phyloP scores from a whole-genome alignment of 2,113 vertebrate species.

The Thalassarche chlororhynchos region DNA sequence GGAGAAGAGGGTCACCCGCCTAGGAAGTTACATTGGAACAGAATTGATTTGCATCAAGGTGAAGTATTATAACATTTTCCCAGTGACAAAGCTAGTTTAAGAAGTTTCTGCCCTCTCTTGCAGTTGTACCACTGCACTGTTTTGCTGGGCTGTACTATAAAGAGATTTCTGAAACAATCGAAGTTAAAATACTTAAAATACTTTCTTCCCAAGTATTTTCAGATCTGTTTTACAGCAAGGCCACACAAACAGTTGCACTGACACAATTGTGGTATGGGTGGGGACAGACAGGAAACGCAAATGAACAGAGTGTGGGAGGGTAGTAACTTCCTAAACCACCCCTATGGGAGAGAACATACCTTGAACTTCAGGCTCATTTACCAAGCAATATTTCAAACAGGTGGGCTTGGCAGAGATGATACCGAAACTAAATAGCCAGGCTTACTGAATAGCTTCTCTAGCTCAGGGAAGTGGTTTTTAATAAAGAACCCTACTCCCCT shows the following conservation, averaged over 20 bases:
- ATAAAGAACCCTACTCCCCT: neutral
- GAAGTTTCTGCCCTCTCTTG: neutral
- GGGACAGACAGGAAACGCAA: slow-evolving; percentile 14
- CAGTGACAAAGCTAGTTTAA: neutral
- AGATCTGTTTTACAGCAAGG: neutral
- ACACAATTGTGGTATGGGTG: neutral
- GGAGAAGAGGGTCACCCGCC: neutral
- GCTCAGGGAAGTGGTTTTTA: neutral
- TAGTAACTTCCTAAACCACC: neutral
- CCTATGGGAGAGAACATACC: neutral
- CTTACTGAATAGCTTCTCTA: neutral
- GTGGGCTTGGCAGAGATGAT: neutral
- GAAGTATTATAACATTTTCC: neutral
- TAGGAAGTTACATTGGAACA: neutral
- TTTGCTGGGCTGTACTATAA: neutral
- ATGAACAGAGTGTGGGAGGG: neutral
- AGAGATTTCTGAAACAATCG: neutral
- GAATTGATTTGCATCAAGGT: neutral
- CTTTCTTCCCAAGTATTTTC: neutral
- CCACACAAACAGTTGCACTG: neutral
- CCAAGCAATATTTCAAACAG: neutral
- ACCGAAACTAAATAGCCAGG: neutral
- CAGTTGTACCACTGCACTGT: neutral
- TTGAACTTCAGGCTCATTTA: neutral
- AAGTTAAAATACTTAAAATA: neutral